phyloP scores from a whole-genome alignment of 2,797 vertebrate genomes.

The Linurgus olivaceus region DNA sequence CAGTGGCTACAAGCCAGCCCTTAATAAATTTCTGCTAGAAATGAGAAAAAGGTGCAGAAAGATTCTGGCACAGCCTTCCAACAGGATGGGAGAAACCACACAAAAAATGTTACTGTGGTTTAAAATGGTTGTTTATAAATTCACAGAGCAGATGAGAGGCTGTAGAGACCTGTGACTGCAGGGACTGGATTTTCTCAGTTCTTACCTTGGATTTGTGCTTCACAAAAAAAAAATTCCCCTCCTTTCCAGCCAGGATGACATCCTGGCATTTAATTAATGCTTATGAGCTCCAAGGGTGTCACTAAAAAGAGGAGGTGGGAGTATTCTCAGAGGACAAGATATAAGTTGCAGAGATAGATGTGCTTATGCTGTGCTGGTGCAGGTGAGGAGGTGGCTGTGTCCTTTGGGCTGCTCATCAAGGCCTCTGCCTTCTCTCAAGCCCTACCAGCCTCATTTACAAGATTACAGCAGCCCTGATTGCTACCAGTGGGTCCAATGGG shows the following conservation, averaged over 20 bases:
- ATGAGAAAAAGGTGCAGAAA: slow-evolving; percentile 55
- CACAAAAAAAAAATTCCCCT: background rate
- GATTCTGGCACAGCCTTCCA: slow-evolving; percentile 20
- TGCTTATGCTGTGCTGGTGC: background rate
- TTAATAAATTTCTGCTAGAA: slow-evolving; percentile 51
- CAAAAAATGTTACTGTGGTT: slow-evolving; percentile 18
- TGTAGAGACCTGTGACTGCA: background rate
- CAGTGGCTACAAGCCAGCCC: background rate
- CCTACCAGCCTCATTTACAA: background rate
- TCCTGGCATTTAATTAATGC: background rate
- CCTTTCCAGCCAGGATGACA: background rate
- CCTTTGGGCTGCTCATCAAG: background rate
- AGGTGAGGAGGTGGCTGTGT: background rate
- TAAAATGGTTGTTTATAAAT: slow-evolving; percentile 10
- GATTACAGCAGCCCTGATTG: background rate
- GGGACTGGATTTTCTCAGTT: background rate
- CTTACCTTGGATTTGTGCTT: background rate
- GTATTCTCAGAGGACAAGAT: background rate
- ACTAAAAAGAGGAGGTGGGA: background rate
- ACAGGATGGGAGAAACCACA: slow-evolving; percentile 38
- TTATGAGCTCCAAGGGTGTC: background rate
- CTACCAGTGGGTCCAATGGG: too few relatives aligned
- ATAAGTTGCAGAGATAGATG: rapidly evolving
- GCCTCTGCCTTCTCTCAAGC: background rate
- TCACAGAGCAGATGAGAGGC: background rate